Evolutionary conservation across 2,797 vertebrate species (phyloP).

Genomic region (Fistularia tabacaria): DNA sequence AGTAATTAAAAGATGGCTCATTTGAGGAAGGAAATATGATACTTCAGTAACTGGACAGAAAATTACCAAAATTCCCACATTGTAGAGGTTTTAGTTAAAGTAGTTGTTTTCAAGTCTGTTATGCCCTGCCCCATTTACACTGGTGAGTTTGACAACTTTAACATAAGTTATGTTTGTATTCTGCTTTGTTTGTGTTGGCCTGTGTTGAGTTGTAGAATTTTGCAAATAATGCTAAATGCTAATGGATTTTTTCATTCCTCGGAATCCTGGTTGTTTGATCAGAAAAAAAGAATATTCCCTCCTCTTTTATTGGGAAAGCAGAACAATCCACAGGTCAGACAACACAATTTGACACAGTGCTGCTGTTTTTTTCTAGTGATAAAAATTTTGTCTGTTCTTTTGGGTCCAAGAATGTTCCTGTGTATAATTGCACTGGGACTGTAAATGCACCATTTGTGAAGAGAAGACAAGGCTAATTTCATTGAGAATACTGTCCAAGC

Average conservation of each 20-base stretch:
- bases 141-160: too few species aligned
- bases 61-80: too few species aligned
- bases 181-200: slow-evolving; percentile 22
- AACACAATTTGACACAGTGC: slow-evolving; percentile 55
- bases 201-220: slow-evolving; percentile 35
- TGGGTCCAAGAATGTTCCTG: slow-evolving; percentile 74
- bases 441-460: slow-evolving; percentile 72
- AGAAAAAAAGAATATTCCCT: slow-evolving; percentile 65
- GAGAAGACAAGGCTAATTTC: slow-evolving; percentile 64
- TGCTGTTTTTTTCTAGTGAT: slow-evolving; percentile 68
- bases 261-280: slow-evolving; percentile 64
- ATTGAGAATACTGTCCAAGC: slow-evolving; percentile 72
- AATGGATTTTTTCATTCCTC: slow-evolving; percentile 45
- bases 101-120: too few species aligned
- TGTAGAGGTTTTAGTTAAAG: too few species aligned
- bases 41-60: too few species aligned
- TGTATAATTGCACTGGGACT: slow-evolving; percentile 76
- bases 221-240: slow-evolving; percentile 54
- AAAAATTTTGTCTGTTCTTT: slow-evolving; percentile 71
- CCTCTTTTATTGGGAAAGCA: slow-evolving; percentile 69
- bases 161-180: background rate
- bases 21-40: too few species aligned
- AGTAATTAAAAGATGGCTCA: too few species aligned
- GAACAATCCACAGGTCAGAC: slow-evolving; percentile 51
- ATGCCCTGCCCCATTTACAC: too few species aligned